Conservation (phyloP, 2,113 vertebrate species). For the Cryptomyrus ogoouensis region DNA sequence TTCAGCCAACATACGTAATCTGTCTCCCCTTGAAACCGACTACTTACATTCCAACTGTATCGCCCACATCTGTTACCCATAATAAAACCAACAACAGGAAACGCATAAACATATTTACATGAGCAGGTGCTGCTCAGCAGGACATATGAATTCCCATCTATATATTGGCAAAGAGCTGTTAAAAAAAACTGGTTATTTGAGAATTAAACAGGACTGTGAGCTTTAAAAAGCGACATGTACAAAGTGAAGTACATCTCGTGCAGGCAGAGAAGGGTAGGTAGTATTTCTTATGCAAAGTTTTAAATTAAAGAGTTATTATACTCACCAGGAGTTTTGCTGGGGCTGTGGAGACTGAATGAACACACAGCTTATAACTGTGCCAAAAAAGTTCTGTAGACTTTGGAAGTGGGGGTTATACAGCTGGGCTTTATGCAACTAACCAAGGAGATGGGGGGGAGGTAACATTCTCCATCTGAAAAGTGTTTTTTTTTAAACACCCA, state of each 20-base stretch:
- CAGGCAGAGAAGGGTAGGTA: not conserved
- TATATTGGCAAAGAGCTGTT: not conserved
- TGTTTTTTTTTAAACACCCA: not conserved
- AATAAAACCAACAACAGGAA: not conserved
- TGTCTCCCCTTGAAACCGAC: not conserved
- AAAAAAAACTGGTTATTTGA: not conserved
- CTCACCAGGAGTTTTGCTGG: not conserved
- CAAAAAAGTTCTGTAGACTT: not conserved
- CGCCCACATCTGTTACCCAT: not conserved
- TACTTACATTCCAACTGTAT: not conserved
- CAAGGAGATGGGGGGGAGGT: not conserved
- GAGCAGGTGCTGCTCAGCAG: not conserved
- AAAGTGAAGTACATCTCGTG: not conserved
- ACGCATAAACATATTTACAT: not conserved
- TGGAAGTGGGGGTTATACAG: not conserved
- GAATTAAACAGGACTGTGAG: not conserved
- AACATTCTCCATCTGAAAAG: not conserved
- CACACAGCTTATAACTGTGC: not conserved
- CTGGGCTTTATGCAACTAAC: not conserved
- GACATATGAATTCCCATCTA: not conserved
- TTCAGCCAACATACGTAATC: not conserved
- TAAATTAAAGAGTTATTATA: not conserved
- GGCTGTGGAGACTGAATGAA: not conserved
- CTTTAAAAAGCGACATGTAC: not conserved
- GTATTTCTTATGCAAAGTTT: not conserved